phyloP scores from a whole-genome alignment of 2,797 vertebrate genomes.

The Lutjanus argentimaculatus region DNA sequence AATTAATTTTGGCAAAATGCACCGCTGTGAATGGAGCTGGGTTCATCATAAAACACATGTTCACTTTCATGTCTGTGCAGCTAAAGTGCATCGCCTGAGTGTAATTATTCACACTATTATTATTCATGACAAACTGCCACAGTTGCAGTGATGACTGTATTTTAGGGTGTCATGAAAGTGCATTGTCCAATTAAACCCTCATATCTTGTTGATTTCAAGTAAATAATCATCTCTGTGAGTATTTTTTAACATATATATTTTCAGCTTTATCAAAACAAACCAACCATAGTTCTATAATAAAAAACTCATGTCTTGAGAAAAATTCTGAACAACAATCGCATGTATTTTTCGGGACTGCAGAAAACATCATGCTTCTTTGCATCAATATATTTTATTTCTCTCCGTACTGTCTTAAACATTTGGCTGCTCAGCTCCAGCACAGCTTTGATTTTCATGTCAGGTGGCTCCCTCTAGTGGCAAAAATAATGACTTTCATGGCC shows the following conservation, averaged over 20 bases:
- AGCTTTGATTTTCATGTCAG: neutral
- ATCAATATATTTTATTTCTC: neutral
- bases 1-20: too few relatives aligned
- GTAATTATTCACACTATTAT: neutral
- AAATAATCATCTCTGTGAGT: too few relatives aligned
- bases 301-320: neutral
- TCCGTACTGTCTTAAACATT: neutral
- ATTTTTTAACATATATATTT: too few relatives aligned
- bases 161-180: too few relatives aligned
- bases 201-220: too few relatives aligned
- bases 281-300: neutral
- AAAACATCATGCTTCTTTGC: neutral
- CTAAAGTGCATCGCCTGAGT: neutral
- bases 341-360: neutral
- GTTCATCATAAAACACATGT: neutral
- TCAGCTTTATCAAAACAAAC: neutral
- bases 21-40: neutral
- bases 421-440: neutral
- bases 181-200: too few relatives aligned
- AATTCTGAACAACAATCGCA: neutral
- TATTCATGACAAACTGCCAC: neutral
- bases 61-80: neutral
- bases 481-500: neutral
- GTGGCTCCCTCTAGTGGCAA: constrained; percentile 20
- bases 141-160: neutral